Evolutionary conservation across 2,888 invertebrate genomes (phyloP).

Genomic region (Folsomia manolachei): DNA sequence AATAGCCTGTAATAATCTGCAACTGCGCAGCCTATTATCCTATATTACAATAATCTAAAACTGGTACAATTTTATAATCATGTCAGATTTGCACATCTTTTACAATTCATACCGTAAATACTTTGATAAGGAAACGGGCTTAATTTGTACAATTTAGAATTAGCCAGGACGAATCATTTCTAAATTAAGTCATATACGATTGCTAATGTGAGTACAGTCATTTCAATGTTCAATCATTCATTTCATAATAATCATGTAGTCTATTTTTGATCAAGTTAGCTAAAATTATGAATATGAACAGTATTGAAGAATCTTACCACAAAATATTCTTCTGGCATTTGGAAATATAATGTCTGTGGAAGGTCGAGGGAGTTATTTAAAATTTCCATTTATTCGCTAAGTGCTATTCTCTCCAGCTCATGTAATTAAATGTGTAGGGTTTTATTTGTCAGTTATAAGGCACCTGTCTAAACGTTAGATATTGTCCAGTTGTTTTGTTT

Average conservation of each 20-base stretch:
- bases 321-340: neutral
- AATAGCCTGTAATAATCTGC: conserved; percentile 6
- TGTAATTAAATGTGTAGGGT: too few species aligned
- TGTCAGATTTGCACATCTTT: too few species aligned
- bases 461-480: neutral
- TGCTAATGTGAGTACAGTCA: neutral
- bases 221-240: neutral
- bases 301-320: neutral
- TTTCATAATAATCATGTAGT: neutral
- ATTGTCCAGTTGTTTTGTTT: neutral
- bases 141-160: too few species aligned
- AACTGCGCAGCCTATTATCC: neutral
- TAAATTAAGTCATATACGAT: too few species aligned
- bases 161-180: too few species aligned
- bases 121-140: too few species aligned
- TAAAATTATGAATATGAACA: neutral
- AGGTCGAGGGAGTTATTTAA: neutral
- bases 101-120: too few species aligned
- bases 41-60: too few species aligned
- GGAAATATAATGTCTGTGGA: neutral
- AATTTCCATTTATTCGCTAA: neutral
- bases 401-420: neutral
- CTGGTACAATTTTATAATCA: too few species aligned
- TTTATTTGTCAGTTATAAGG: too few species aligned
- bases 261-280: neutral